phyloP scores from a whole-genome alignment of 2,113 vertebrate species.

The Martes martes region DNA sequence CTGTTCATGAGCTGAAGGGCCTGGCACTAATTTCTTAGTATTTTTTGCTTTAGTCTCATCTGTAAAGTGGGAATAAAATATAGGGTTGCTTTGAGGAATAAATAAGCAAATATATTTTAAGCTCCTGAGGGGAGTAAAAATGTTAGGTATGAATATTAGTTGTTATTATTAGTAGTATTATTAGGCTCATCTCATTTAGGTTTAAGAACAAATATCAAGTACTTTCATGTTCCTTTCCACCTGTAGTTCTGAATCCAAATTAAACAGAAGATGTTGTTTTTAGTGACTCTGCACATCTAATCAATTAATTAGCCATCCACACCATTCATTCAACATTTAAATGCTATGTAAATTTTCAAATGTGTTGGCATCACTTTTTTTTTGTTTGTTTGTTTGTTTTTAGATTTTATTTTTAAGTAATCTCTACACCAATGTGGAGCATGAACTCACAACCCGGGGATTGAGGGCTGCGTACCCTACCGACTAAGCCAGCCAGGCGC shows the following conservation, averaged over 20 bases:
- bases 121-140: not conserved
- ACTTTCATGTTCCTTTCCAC: not conserved
- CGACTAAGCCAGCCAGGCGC: not conserved
- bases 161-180: not conserved
- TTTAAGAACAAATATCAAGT: not conserved
- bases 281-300: not conserved
- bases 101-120: not conserved
- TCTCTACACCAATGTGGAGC: not conserved
- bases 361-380: not conserved
- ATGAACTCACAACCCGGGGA: not conserved
- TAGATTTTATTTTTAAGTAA: not conserved
- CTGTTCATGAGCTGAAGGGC: not conserved
- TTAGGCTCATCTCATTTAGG: not conserved
- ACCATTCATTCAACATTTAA: not conserved
- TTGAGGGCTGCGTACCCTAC: not conserved
- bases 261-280: not conserved
- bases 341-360: not conserved
- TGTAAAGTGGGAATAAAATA: conserved; percentile 19
- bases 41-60: not conserved
- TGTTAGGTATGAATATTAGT: not conserved
- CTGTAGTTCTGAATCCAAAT: not conserved
- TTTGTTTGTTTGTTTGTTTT: not conserved
- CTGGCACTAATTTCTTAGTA: not conserved
- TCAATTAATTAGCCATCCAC: not conserved
- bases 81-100: not conserved